Evolutionary conservation across 1,140 invertebrate species (phyloP).

Genomic region (Thalassaphorura encarpata): DNA sequence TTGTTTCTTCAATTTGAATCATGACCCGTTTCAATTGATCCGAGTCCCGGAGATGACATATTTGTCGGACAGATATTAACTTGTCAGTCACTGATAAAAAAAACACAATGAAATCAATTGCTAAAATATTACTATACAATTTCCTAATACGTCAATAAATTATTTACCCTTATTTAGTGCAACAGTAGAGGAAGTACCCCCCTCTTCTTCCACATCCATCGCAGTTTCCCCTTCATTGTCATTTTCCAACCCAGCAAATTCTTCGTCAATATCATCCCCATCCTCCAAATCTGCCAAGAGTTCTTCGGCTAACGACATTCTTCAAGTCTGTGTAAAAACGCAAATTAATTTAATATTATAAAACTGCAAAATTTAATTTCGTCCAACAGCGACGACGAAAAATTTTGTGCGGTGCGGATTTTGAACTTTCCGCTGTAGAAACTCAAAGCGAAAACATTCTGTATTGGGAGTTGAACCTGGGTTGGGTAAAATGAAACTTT

Average conservation of each 20-base stretch:
- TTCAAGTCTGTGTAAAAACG: background rate
- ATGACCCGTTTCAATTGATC: constrained; percentile 61
- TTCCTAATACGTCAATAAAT: background rate
- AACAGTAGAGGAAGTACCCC: constrained; percentile 1
- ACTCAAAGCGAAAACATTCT: no score
- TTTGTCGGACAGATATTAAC: constrained; percentile 60
- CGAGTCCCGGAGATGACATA: constrained; percentile 78
- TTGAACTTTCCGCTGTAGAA: no score
- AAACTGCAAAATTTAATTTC: no score
- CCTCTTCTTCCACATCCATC: constrained; percentile 32
- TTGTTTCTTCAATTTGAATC: constrained; percentile 63
- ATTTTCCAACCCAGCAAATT: constrained; percentile 40
- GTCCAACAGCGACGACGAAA: no score
- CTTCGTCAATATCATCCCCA: constrained; percentile 55
- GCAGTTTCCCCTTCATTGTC: constrained; percentile 44
- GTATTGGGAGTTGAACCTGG: no score
- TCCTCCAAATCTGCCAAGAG: constrained; percentile 89
- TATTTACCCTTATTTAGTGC: background rate
- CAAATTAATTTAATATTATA: no score
- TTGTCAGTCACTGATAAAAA: constrained; percentile 39
- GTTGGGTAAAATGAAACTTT: no score
- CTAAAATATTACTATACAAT: background rate
- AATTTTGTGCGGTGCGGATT: no score
- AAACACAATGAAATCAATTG: background rate
- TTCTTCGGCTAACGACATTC: constrained; percentile 92